Percentiles rank a stretch among this genome's conserved stretches.
Evolutionary conservation across 35 echinoderm and acorn worm species (phyloP).

Genomic region (Strongylocentrotus purpuratus): DNA sequence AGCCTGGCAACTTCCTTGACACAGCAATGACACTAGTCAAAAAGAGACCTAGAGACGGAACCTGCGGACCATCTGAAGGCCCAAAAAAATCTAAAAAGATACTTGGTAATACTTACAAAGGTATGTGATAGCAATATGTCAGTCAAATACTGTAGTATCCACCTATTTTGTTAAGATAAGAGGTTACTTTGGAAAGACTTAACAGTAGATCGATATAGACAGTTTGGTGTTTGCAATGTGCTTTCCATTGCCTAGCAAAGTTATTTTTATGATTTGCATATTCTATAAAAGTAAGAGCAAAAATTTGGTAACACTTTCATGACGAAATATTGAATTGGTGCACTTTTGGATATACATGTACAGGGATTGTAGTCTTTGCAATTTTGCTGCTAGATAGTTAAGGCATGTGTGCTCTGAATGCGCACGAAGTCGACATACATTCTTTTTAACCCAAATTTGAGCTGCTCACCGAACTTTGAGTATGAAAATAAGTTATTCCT

Average conservation of each 20-base stretch:
- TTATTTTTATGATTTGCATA: not conserved
- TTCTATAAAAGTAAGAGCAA: not conserved
- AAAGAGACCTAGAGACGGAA: not conserved
- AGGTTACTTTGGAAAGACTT: not conserved
- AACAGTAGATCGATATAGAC: not conserved
- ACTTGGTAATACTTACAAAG: not conserved
- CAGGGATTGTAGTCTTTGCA: not conserved
- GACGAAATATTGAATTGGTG: not conserved
- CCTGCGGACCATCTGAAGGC: not conserved
- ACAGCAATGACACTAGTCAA: not conserved
- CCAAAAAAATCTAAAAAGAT: not conserved
- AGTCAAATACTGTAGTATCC: not conserved
- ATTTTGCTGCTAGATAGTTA: not conserved
- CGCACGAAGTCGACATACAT: not conserved
- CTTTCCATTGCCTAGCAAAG: not conserved
- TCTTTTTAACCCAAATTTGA: not conserved
- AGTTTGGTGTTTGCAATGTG: not conserved
- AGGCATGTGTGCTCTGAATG: not conserved
- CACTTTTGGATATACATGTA: not conserved
- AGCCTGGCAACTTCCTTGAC: conserved; percentile 1
- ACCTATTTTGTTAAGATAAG: not conserved
- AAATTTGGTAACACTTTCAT: not conserved
- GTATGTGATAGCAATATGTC: not conserved
- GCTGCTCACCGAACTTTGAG: not conserved
- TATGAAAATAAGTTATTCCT: not conserved